Evolutionary conservation across 2,888 invertebrate genomes (phyloP), one percentile per base, ranked within the genome.

Genomic region (Ichneumon xanthorius): DNA sequence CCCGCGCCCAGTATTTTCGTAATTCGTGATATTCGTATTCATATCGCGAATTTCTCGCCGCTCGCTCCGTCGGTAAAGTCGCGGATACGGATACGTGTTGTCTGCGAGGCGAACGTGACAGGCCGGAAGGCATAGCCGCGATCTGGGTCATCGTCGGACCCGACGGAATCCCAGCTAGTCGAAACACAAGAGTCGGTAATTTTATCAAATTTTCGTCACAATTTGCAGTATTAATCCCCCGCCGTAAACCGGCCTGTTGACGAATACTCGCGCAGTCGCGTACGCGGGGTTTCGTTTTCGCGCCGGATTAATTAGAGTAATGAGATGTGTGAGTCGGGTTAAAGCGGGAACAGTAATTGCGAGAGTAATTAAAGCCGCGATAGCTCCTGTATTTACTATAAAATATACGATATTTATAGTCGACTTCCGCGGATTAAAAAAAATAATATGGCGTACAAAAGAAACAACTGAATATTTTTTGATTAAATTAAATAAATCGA

Each of bases 1-100:
- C 7, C 16, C 45, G 40, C 45, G 11, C 9, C 40, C 37, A 37
- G 40, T 61, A 70, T 63, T 61, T 70, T 70, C 33, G 70, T 63
- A 53, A 65, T 82, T 76, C 61, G 70, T 9, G 71, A 82, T 40
- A 82, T 82, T 82, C 55, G 70, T 76, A 82, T 82, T 76, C 76
- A 40, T 70, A 63, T 6, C 70, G 58, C 67, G 45, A 48, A 26
- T 58, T 58, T 14, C 11, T 22, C 22, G 58, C 22, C 11, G 19
- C 26, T 26, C 58, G 9, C 22, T 58, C 26, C 2, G 26, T 11
- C 4, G 22, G 58, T 26, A 58, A 11, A 2, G 11, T 58, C 26
- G 11, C 26, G 1, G 22, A 58, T 4, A 48, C 9, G 7, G 6
- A 37, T 33, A 53, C 30, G 33, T 7, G 9, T 58, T 19, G 53